Conservation (phyloP, 2,113 vertebrate genomes). For the Cacatua alba region DNA sequence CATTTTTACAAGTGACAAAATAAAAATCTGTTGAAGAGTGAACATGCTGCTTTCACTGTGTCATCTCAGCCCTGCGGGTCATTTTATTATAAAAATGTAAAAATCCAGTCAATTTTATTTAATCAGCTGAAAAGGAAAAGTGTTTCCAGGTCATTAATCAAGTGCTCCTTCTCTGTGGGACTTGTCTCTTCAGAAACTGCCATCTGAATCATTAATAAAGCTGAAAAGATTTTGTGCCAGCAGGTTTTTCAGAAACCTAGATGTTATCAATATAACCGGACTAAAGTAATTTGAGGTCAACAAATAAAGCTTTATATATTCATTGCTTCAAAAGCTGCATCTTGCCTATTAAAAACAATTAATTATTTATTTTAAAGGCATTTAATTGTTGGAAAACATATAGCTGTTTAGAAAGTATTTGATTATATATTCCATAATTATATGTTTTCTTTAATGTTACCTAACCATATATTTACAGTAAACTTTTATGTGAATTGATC, state of each 20-base stretch:
- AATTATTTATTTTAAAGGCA: constrained; percentile 64
- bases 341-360: constrained; percentile 59
- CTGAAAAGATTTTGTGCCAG: constrained; percentile 79
- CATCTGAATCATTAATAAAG: constrained; percentile 88
- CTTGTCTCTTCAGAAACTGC: constrained; percentile 86
- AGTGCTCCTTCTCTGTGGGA: constrained; percentile 85
- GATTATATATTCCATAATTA: constrained; percentile 81
- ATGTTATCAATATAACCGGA: constrained; percentile 80
- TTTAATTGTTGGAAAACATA: constrained; percentile 70
- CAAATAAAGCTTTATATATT: constrained; percentile 72
- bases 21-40: constrained; percentile 87
- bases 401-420: constrained; percentile 72
- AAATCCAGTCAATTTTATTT: constrained; percentile 97
- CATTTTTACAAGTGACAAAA: constrained; percentile 90
- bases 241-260: constrained; percentile 80
- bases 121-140: constrained; percentile 97
- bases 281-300: constrained; percentile 80
- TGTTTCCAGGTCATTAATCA: constrained; percentile 97
- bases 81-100: constrained; percentile 97
- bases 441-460: constrained; percentile 79
- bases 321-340: constrained; percentile 37
- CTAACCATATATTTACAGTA: constrained; percentile 82
- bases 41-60: constrained; percentile 88
- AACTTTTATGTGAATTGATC: constrained; percentile 82
- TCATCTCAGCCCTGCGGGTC: constrained; percentile 86